Percentiles rank a stretch among this genome's conserved stretches.
phyloP scores from a whole-genome alignment of 2,888 invertebrate genomes.

The Siphonodentalium dalli region DNA sequence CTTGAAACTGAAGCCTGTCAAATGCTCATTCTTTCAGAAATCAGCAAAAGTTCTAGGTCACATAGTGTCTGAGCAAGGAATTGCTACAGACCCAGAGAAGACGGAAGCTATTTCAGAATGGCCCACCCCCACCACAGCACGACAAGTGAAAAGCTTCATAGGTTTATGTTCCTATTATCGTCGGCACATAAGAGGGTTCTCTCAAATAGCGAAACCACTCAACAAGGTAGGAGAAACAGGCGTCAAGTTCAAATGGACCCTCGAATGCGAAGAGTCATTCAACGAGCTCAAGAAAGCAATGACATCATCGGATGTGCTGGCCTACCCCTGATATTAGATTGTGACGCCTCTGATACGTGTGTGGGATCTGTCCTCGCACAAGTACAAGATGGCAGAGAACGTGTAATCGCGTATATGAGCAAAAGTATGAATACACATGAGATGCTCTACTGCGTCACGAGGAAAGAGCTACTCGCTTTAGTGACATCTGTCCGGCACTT shows the following conservation, averaged over 20 bases:
- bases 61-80: neutral
- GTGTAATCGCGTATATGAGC: neutral
- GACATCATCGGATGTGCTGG: neutral
- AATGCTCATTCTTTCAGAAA: too few relatives aligned
- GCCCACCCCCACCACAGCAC: slow-evolving; percentile 1
- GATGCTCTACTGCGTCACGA: neutral
- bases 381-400: neutral
- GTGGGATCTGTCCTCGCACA: neutral
- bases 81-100: neutral
- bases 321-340: neutral
- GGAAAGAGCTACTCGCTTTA: neutral
- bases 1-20: too few relatives aligned
- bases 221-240: neutral
- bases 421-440: neutral
- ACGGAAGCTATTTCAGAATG: neutral
- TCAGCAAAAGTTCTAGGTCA: too few relatives aligned
- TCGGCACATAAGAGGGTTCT: neutral
- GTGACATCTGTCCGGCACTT: neutral
- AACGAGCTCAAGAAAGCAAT: neutral
- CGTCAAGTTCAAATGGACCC: neutral
- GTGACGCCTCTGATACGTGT: neutral
- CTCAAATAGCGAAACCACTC: neutral
- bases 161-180: slow-evolving; percentile 1
- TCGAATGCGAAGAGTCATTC: neutral
- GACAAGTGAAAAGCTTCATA: slow-evolving; percentile 6